phyloP scores from a whole-genome alignment of 2,113 vertebrate species.

The Chaetodon trifascialis region DNA sequence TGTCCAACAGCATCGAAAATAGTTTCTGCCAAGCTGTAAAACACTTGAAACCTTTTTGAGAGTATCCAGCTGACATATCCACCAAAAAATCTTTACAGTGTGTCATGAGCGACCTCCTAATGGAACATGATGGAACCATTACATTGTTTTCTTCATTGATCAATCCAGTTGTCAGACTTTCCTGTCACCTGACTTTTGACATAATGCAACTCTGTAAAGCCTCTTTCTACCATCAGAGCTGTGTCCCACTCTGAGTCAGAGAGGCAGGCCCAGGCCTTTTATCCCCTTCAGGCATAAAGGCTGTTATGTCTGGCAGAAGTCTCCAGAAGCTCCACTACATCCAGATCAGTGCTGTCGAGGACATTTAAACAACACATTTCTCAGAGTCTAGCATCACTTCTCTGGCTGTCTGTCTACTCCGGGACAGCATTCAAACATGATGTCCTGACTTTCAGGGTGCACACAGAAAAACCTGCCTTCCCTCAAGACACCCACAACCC shows the following conservation, averaged over 20 bases:
- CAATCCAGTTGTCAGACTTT: not conserved
- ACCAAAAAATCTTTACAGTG: not conserved
- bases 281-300: not conserved
- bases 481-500: constrained; percentile 7
- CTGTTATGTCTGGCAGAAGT: constrained; percentile 18
- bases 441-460: constrained; percentile 9
- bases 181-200: not conserved
- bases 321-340: constrained; percentile 2
- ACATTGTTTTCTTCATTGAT: constrained; percentile 13
- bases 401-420: not conserved
- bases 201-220: not conserved
- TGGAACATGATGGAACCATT: constrained; percentile 19
- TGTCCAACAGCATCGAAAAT: not conserved
- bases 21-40: not conserved
- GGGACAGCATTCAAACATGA: constrained; percentile 6
- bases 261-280: constrained; percentile 1
- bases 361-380: constrained; percentile 25
- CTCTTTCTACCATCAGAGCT: not conserved
- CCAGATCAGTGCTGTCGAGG: constrained; percentile 5
- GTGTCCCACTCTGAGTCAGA: not conserved
- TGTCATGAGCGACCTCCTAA: not conserved
- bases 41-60: not conserved
- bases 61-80: not conserved
- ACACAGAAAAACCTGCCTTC: constrained; percentile 1
- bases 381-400: not conserved